Evolutionary conservation across 35 echinoderm and acorn worm genomes (phyloP).

Genomic region (Ophiothrix spiculata): DNA sequence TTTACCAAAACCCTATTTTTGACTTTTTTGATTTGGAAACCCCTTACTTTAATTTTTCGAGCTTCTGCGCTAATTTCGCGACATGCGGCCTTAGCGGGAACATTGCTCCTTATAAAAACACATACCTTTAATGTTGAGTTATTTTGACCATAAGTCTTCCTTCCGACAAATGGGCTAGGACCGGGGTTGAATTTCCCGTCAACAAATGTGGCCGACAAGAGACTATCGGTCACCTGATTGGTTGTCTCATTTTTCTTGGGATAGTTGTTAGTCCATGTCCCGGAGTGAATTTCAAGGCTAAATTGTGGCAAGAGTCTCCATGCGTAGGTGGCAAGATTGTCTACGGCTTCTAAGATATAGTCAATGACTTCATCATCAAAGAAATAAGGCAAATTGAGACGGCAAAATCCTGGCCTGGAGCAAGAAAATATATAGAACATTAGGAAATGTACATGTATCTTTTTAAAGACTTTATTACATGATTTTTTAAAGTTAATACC

Average conservation of each 20-base stretch:
- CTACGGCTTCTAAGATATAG: conserved; percentile 76
- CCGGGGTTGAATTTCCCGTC: background rate
- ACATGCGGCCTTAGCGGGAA: no score
- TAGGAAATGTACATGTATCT: no score
- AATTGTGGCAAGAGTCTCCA: conserved; percentile 73
- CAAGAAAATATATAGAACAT: background rate
- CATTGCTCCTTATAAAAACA: background rate
- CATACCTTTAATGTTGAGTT: background rate
- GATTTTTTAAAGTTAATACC: no score
- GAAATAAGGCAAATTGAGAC: conserved; percentile 92
- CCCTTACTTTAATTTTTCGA: no score
- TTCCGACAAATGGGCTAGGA: background rate
- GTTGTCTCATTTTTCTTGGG: background rate
- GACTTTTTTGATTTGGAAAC: no score
- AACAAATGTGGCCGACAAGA: background rate
- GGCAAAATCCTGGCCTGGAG: conserved; percentile 82
- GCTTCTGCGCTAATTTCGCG: no score
- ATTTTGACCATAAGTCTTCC: background rate
- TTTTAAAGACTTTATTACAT: no score
- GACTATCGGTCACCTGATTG: background rate
- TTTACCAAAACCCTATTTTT: background rate
- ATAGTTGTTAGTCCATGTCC: background rate
- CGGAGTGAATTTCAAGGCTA: background rate
- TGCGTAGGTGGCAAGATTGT: conserved; percentile 69
- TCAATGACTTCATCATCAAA: conserved; percentile 78